phyloP scores from a whole-genome alignment of 53 echinoderm and acorn worm species.

The Zoroaster sp. region DNA sequence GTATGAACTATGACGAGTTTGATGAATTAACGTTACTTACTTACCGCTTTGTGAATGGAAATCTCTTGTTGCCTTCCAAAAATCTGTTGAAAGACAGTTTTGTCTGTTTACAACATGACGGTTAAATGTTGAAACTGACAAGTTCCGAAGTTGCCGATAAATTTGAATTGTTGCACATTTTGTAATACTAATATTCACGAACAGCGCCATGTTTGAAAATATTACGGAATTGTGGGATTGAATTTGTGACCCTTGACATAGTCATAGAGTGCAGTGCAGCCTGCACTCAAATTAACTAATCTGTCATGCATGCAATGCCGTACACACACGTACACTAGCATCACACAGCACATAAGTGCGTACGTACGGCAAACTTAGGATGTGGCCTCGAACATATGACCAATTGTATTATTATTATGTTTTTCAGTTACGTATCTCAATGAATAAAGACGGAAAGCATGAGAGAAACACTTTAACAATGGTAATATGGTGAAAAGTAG shows the following conservation, averaged over 20 bases:
- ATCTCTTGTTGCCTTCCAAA: not conserved
- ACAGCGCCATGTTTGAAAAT: conserved; percentile 70
- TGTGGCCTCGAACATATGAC: not conserved
- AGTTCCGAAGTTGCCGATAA: not conserved
- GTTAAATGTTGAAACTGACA: not conserved
- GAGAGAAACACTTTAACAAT: not conserved
- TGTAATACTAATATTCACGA: conserved; percentile 29
- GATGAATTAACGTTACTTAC: too few species aligned
- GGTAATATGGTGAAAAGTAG: not conserved
- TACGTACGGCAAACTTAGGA: not conserved
- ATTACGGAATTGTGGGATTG: conserved; percentile 26
- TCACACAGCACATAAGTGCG: not conserved
- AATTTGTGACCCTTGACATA: conserved; percentile 33
- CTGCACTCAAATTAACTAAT: conserved; percentile 2
- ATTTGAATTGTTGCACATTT: conserved; percentile 4
- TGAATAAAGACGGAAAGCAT: not conserved
- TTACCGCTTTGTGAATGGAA: conserved; percentile 39
- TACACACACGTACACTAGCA: too few species aligned
- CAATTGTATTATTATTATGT: not conserved
- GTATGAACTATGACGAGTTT: too few species aligned
- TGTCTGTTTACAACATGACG: not conserved
- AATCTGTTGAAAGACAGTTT: not conserved
- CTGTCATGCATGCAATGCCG: conserved; percentile 3
- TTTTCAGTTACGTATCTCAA: not conserved
- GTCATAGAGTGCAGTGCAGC: too few species aligned